Base-by-base conservation (phyloP, 2,113 vertebrate genomes). In the Donacobius atricapilla region DNA sequence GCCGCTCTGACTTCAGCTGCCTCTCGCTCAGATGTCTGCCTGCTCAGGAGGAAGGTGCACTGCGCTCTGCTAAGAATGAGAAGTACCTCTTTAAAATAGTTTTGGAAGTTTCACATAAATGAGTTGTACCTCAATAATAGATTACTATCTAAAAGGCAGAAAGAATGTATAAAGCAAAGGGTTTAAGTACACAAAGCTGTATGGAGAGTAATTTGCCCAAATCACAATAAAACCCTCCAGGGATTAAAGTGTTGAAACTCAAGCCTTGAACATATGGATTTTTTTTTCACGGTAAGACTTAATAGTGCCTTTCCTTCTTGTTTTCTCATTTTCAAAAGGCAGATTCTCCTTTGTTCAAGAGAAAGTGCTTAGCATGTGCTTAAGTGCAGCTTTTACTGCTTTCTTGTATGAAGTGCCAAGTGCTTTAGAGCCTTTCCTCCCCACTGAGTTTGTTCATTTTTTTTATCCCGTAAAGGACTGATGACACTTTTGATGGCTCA, bases 41-140 rank as follows among this genome's bases (percentile, higher is more conserved):
- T 70, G 42, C 76, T 70, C 10, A 2, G 3, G 40, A 14, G 15
- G 14, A 45, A n/a, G 6, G 21, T 50, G 12, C 3, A 0, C 11
- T 58, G 7, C 7, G 25, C n/a, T 42, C 40, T 42, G 40, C 40
- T 42, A 42, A 42, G 40, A 42, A 42, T 13, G 40, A 42, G 40
- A n/a, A n/a, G n/a, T n/a, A n/a, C n/a, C n/a, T n/a, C n/a, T n/a
- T n/a, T n/a, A 42, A 50, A 73, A 28, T 15, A 68, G 39, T 23
- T 78, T 66, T 68, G 33, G 39, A 28, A 10, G 27, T 48, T 39
- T 28, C 20, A 47, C 61, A 28, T 56, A 13, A 57, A 14, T 51
- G 17, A 64, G 27, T 25, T 54, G 11, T 56, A 33, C 35, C n/a
- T 75, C 42, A 56, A 7, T 13, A 15, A n/a, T 2, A 66, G 19